These are phyloP conservation scores for Phylloscopus whistleri DNA, from an alignment of 2,113 vertebrate genomes.

Conservation along the genomic window DNA sequence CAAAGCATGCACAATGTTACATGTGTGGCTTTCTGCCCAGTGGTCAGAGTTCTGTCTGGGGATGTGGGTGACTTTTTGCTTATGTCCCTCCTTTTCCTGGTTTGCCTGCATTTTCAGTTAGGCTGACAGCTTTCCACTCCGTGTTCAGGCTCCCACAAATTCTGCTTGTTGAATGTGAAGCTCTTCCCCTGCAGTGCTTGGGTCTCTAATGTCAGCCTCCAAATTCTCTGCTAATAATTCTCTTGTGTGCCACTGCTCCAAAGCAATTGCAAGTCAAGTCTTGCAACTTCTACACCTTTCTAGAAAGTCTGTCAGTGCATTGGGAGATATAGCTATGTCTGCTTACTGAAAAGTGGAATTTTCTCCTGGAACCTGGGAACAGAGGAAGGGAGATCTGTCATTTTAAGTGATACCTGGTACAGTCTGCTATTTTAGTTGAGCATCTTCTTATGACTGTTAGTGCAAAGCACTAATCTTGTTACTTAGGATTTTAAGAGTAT, in stretches of 20 bases:
- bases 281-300: background rate
- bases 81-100: background rate
- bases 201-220: background rate
- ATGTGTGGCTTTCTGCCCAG: background rate
- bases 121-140: background rate
- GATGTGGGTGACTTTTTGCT: background rate
- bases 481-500: background rate
- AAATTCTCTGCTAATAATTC: background rate
- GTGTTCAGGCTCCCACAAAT: background rate
- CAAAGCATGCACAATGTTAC: background rate
- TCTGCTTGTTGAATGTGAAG: background rate
- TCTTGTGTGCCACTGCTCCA: background rate
- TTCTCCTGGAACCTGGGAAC: background rate
- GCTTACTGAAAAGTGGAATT: background rate
- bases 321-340: background rate
- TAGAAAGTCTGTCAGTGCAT: background rate
- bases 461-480: background rate
- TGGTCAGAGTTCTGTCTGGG: background rate
- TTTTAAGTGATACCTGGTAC: background rate
- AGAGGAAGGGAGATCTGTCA: background rate
- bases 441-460: background rate
- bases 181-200: background rate
- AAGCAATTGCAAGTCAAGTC: background rate
- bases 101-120: background rate
- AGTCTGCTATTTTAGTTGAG: background rate